A percentile compares a stretch with the other conserved stretches of the same genome.
Conservation (phyloP, 2,797 vertebrate genomes). For the Liasis olivaceus region DNA sequence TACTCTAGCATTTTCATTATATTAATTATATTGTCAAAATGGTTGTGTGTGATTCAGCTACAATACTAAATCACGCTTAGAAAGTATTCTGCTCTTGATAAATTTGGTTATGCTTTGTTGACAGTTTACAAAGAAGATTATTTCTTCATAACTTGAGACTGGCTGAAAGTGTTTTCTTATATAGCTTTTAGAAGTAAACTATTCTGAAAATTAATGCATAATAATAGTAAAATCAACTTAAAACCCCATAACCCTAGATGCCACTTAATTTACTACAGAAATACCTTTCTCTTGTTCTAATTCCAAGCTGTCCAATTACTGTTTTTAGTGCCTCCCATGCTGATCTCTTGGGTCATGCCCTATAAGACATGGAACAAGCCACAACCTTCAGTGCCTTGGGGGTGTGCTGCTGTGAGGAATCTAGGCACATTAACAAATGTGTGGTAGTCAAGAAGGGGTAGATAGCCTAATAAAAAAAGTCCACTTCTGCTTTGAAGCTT, state of each 20-base stretch:
- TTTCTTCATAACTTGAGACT: not conserved
- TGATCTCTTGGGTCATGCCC: not conserved
- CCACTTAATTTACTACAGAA: not conserved
- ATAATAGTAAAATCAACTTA: no score
- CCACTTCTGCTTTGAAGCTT: no score
- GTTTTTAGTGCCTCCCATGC: not conserved
- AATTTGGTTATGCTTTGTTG: not conserved
- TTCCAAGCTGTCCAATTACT: not conserved
- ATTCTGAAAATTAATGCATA: no score
- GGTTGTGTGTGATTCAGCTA: not conserved
- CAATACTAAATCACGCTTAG: not conserved
- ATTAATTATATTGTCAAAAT: not conserved
- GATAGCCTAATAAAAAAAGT: not conserved
- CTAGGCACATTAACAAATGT: not conserved
- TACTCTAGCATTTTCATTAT: not conserved
- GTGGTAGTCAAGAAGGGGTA: not conserved
- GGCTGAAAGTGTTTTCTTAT: not conserved
- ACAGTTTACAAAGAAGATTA: not conserved
- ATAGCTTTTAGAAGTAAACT: no score
- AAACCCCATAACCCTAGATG: not conserved
- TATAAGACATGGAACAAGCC: not conserved
- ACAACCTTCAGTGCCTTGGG: no score
- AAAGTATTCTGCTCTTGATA: not conserved
- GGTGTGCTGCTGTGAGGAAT: no score
- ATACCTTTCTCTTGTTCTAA: not conserved